phyloP scores from a whole-genome alignment of 2,797 vertebrate species.

The Hipposideros larvatus region DNA sequence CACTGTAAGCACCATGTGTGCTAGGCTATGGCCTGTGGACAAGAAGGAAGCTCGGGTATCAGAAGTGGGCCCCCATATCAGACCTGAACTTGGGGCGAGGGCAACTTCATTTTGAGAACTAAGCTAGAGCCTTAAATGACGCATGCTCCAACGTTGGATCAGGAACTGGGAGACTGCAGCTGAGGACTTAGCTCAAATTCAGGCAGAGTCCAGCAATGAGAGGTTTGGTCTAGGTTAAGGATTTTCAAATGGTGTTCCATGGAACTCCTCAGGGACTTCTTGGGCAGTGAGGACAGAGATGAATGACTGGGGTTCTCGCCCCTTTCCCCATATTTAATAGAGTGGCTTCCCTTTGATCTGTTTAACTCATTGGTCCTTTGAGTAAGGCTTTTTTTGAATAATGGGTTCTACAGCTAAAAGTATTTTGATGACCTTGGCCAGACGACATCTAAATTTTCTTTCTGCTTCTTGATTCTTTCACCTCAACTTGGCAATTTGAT shows the following conservation, averaged over 20 bases:
- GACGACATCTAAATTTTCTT: neutral
- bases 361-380: neutral
- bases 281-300: neutral
- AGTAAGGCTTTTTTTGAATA: conserved; percentile 11
- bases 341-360: neutral
- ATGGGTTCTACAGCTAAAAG: neutral
- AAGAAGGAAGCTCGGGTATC: neutral
- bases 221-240: neutral
- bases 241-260: conserved; percentile 12
- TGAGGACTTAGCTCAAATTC: neutral
- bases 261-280: neutral
- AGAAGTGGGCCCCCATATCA: neutral
- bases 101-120: neutral
- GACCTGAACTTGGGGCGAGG: neutral
- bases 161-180: neutral
- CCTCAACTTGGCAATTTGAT: neutral
- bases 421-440: neutral
- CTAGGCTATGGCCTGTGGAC: neutral
- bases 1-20: neutral
- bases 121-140: neutral
- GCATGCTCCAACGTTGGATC: neutral
- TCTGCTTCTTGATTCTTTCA: neutral
- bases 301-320: neutral
- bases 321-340: neutral
- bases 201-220: neutral